Evolutionary conservation across 2,113 vertebrate genomes (phyloP).

Genomic region (Hemiprocne comata): DNA sequence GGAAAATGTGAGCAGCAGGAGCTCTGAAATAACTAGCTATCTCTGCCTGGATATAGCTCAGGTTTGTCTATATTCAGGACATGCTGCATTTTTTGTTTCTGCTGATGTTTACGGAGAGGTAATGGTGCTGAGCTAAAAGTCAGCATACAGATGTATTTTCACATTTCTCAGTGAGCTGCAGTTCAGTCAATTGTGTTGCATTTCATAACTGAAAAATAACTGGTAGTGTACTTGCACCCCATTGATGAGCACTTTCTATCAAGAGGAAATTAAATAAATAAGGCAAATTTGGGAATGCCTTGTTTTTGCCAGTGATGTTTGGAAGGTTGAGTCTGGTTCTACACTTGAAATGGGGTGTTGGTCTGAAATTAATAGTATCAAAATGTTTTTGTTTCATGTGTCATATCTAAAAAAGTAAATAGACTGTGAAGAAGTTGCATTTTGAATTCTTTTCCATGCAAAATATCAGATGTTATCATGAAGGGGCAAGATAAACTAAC

Average conservation of each 20-base stretch:
- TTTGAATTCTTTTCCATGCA: neutral
- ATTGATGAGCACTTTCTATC: fast-evolving
- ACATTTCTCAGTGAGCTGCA: neutral
- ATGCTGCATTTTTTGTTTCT: neutral
- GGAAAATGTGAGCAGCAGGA: neutral
- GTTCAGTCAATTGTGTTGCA: neutral
- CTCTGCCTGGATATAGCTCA: neutral
- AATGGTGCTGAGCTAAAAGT: neutral
- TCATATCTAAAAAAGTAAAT: neutral
- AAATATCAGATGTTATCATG: neutral
- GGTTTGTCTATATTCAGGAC: neutral
- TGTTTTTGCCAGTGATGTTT: neutral
- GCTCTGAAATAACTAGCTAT: neutral
- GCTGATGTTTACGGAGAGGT: neutral
- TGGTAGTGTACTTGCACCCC: neutral
- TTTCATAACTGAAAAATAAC: neutral
- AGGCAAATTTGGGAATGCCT: neutral
- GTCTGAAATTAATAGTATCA: neutral
- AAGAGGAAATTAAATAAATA: neutral
- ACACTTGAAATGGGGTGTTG: neutral
- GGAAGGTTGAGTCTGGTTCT: neutral
- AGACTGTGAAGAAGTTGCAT: neutral
- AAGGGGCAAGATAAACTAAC: neutral
- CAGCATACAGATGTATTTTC: neutral
- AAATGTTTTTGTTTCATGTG: neutral